These are phyloP conservation scores for Pelvicachromis taeniatus DNA, from an alignment of 2,113 vertebrate species.

Conservation along the genomic window DNA sequence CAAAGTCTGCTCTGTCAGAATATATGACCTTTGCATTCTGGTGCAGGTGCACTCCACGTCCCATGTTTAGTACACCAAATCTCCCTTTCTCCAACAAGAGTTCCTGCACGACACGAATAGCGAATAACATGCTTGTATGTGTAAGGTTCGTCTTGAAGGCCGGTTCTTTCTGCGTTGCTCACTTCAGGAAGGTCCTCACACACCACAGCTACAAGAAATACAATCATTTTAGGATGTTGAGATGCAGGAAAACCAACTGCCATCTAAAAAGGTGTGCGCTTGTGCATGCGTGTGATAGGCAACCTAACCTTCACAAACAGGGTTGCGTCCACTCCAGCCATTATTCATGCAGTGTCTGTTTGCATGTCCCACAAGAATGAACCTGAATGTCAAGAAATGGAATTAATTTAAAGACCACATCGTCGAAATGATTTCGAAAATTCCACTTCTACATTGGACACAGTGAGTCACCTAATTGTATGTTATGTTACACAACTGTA, in stretches of 20 bases:
- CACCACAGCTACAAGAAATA: constrained; percentile 37
- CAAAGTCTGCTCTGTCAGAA: background rate
- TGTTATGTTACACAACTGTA: background rate
- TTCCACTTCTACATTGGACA: background rate
- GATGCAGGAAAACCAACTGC: background rate
- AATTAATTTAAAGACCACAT: background rate
- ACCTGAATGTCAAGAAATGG: constrained; percentile 28
- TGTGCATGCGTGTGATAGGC: accelerated
- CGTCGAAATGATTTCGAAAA: background rate
- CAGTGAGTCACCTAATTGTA: background rate
- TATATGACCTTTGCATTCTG: constrained; percentile 61
- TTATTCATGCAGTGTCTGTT: constrained; percentile 45
- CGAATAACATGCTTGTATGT: constrained; percentile 10
- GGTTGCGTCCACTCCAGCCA: constrained; percentile 67
- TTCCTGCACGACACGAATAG: constrained; percentile 50
- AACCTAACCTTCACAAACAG: constrained; percentile 66
- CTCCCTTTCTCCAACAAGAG: constrained; percentile 31
- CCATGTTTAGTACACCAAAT: constrained; percentile 64
- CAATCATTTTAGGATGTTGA: background rate
- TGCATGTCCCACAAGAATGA: constrained; percentile 43
- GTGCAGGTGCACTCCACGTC: constrained; percentile 60
- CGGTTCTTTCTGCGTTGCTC: background rate
- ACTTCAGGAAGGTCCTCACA: constrained; percentile 47
- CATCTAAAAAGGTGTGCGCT: background rate
- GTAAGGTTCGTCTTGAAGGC: background rate